phyloP scores from a whole-genome alignment of 1,140 invertebrate genomes.

The Archivesica marissinica region DNA sequence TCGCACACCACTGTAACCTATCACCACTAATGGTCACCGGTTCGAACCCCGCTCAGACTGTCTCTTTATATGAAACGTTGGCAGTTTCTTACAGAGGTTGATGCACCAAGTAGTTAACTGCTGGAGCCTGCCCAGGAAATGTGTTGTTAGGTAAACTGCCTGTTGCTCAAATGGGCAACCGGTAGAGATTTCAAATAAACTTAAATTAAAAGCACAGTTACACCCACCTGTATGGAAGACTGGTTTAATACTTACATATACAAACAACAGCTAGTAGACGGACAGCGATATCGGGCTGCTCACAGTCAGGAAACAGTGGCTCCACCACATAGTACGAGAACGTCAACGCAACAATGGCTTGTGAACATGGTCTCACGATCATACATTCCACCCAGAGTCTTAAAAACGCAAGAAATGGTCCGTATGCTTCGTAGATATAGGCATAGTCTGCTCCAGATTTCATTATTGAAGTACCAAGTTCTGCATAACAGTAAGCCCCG shows the following conservation, averaged over 20 bases:
- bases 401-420: slow-evolving; percentile 82
- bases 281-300: slow-evolving; percentile 79
- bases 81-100: no score
- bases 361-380: slow-evolving; percentile 91
- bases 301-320: slow-evolving; percentile 83
- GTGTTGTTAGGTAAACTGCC: no score
- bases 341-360: slow-evolving; percentile 83
- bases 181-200: not conserved
- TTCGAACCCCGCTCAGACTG: no score
- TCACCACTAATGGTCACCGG: no score
- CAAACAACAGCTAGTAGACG: slow-evolving; percentile 80
- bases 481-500: slow-evolving; percentile 82
- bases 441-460: slow-evolving; percentile 83
- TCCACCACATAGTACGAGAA: slow-evolving; percentile 83
- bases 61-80: no score
- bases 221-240: not conserved
- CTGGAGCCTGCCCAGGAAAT: no score
- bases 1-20: no score
- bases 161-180: no score
- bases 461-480: slow-evolving; percentile 81
- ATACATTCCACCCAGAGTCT: slow-evolving; percentile 86
- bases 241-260: slow-evolving; percentile 79
- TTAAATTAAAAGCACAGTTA: not conserved
- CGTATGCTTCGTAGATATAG: slow-evolving; percentile 83
- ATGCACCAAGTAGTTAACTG: no score